Conservation (phyloP, 1,140 invertebrate genomes). For the Hypothenemus hampei region DNA sequence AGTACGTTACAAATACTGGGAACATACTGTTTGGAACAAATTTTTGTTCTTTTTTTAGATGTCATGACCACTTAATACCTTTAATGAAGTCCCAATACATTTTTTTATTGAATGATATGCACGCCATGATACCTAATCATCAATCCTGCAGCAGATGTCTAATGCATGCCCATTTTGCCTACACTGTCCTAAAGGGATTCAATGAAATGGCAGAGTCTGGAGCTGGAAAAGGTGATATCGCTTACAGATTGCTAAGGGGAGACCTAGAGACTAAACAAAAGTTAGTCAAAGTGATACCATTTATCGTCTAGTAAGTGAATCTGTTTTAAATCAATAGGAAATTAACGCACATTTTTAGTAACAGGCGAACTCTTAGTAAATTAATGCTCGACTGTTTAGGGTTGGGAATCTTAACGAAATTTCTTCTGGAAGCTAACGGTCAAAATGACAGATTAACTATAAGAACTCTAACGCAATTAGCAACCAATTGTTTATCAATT, state of each 20-base stretch:
- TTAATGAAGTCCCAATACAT: constrained; percentile 40
- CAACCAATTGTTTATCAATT: constrained; percentile 45
- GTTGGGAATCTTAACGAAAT: constrained; percentile 35
- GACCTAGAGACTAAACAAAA: constrained; percentile 48
- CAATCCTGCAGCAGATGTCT: constrained; percentile 35
- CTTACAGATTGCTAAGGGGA: constrained; percentile 48
- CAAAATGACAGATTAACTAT: constrained; percentile 27
- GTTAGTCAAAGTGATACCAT: constrained; percentile 49
- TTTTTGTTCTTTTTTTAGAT: constrained; percentile 25
- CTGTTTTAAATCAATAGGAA: background rate
- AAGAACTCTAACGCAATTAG: constrained; percentile 44
- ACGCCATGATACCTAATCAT: constrained; percentile 25
- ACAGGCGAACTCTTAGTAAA: constrained; percentile 32
- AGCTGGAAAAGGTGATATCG: constrained; percentile 53
- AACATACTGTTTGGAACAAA: background rate
- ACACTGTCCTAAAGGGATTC: constrained; percentile 46
- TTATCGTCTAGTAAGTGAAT: constrained; percentile 49
- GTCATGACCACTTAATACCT: constrained; percentile 35
- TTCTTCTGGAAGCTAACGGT: constrained; percentile 28
- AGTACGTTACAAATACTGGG: constrained; percentile 33
- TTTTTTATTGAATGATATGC: constrained; percentile 32
- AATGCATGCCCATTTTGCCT: constrained; percentile 43
- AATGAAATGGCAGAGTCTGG: constrained; percentile 49
- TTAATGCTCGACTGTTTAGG: constrained; percentile 39
- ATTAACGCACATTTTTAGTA: constrained; percentile 30